Evolutionary conservation across 2,113 vertebrate species (phyloP).

Genomic region (Saccopteryx bilineata): DNA sequence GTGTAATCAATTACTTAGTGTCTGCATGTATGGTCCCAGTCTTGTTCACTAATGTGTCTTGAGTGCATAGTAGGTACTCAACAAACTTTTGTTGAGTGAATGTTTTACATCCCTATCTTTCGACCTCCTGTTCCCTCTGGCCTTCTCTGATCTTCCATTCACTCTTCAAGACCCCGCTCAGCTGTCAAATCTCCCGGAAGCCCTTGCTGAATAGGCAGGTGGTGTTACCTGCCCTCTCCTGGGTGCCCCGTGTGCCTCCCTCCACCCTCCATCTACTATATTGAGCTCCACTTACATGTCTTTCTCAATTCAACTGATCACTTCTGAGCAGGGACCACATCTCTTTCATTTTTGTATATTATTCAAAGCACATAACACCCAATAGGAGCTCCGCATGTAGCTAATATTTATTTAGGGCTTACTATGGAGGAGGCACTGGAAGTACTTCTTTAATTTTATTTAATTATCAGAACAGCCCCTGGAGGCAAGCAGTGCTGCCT

Average conservation of each 20-base stretch:
- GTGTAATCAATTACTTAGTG: not conserved
- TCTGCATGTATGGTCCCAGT: not conserved
- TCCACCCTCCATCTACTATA: not conserved
- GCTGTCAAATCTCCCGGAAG: not conserved
- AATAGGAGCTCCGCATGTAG: conserved; percentile 10
- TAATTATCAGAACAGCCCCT: conserved; percentile 39
- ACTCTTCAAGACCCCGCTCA: not conserved
- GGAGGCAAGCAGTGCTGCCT: not conserved
- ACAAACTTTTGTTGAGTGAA: not conserved
- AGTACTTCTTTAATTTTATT: conserved; percentile 31
- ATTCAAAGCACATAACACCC: conserved; percentile 40
- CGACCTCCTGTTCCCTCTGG: not conserved
- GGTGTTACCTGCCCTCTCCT: not conserved
- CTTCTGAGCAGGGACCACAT: not conserved
- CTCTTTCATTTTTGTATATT: conserved; percentile 1
- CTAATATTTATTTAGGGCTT: conserved; percentile 66
- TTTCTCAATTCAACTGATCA: not conserved
- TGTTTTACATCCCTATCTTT: not conserved
- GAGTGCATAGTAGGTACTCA: not conserved
- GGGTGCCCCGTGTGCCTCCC: rapidly evolving
- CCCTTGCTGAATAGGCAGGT: not conserved
- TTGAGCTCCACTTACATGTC: not conserved
- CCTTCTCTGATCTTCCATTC: not conserved
- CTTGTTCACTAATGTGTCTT: not conserved
- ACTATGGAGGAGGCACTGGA: not conserved